Conservation (phyloP, 2,797 vertebrate species). For the Tachyglossus aculeatus region DNA sequence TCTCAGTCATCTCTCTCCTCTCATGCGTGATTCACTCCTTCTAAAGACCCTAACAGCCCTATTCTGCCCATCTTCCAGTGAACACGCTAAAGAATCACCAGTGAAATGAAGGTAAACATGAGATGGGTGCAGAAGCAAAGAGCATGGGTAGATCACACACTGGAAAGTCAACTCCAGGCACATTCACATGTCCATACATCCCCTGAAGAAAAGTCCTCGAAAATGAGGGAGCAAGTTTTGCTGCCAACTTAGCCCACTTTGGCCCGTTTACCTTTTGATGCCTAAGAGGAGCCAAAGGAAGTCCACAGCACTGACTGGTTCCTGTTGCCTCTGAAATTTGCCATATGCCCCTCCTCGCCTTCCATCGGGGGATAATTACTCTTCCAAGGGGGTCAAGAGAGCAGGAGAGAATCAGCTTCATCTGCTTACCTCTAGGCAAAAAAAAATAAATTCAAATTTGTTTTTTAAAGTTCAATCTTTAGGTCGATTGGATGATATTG, state of each 20-base stretch:
- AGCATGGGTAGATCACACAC: too few relatives aligned
- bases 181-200: not conserved
- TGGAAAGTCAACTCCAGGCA: too few relatives aligned
- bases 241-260: not conserved
- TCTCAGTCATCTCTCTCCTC: too few relatives aligned
- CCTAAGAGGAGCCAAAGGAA: slow-evolving; percentile 28
- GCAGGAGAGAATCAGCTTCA: not conserved
- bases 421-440: slow-evolving; percentile 16
- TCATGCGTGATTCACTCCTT: too few relatives aligned
- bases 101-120: too few relatives aligned
- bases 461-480: slow-evolving; percentile 27
- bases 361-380: slow-evolving; percentile 16
- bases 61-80: too few relatives aligned
- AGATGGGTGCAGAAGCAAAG: too few relatives aligned
- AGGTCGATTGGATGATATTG: not conserved
- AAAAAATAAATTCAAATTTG: not conserved
- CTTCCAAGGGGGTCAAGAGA: not conserved
- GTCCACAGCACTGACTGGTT: not conserved
- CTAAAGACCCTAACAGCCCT: too few relatives aligned
- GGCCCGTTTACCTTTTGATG: not conserved
- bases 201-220: not conserved
- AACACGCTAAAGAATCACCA: too few relatives aligned
- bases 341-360: slow-evolving; percentile 29
- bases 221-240: not conserved
- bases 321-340: slow-evolving; percentile 11